Evolutionary conservation across 1,140 invertebrate species (phyloP), one percentile per base, ranked within the genome.

Genomic region (Drosophila pseudoananassae): DNA sequence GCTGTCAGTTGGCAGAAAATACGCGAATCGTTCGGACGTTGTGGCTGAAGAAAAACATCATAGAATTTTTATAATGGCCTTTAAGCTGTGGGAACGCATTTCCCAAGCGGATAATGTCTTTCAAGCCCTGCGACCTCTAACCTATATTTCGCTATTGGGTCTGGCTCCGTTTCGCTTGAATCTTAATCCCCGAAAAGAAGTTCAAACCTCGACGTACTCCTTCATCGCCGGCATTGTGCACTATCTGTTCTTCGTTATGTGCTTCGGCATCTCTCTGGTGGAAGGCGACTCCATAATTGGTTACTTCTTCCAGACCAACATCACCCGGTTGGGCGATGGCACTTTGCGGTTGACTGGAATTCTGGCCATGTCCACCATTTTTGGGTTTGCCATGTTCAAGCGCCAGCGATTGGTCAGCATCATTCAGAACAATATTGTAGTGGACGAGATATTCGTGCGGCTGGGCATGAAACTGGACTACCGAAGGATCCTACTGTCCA

Each of bases 281-380:
- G 83, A 90, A 55, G 88, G 84, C 0, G 90, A 90, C 38, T 90
- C 90, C 64, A 91, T 91, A 33, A 90, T 91, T 25, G 82, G 90
- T 6, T 91, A 91, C 52, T 91, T 91, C 55, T 91, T 91, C 25
- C 87, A 91, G 56, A 91, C 90, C 10, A 90, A 90, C 14, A 90
- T 91, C 3, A 91, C 91, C 1, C 77, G 88, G 4, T 25, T 92
- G 60, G 80, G 91, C 45, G 90, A 91, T 57, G 53, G 70, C 6
- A 89, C 90, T 0, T 58, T 91, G 0, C 69, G 81, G 0, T n/a
- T 91, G 0, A 91, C 83, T 8, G 90, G 91, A 1, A 85, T 92
- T n/a, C 77, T 90, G 31, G 90, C 85, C 31, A 91, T 92, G 80
- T 68, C 72, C 4, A 91, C 78, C 1, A 91, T 91, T 1, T 92